Conservation (phyloP, 2,888 invertebrate genomes). For the Acanthosepion pharaonis region DNA sequence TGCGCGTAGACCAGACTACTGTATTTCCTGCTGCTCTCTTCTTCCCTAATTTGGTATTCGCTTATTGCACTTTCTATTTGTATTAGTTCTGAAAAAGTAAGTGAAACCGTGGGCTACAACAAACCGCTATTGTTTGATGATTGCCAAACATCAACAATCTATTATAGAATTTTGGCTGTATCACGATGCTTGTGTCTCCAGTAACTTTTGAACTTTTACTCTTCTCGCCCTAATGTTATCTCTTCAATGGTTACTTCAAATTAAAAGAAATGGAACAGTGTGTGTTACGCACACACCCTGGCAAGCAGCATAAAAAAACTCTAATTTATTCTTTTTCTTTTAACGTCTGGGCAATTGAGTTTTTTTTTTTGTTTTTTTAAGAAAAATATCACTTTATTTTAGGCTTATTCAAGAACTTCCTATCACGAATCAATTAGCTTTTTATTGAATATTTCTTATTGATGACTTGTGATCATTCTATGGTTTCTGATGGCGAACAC, state of each 20-base stretch:
- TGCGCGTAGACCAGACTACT: background rate
- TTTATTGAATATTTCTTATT: too few species aligned
- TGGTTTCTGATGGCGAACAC: too few species aligned
- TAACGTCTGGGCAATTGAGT: background rate
- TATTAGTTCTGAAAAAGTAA: background rate
- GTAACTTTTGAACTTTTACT: background rate
- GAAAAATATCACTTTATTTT: too few species aligned
- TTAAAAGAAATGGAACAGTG: background rate
- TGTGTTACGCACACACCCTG: background rate
- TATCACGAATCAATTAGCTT: too few species aligned
- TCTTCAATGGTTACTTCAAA: background rate
- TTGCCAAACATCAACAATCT: background rate
- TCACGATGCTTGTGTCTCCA: background rate
- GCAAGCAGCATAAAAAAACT: background rate
- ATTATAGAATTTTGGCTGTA: background rate
- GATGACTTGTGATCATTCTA: too few species aligned
- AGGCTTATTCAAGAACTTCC: too few species aligned
- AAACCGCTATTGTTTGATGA: background rate
- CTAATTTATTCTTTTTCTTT: background rate
- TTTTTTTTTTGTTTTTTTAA: too few species aligned
- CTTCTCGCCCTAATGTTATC: background rate
- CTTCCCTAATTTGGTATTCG: constrained; percentile 13
- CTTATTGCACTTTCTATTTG: background rate
- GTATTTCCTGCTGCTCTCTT: background rate
- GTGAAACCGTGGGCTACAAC: background rate